Evolutionary conservation across 2,888 invertebrate genomes (phyloP).

Genomic region (Peribatodes rhomboidaria): DNA sequence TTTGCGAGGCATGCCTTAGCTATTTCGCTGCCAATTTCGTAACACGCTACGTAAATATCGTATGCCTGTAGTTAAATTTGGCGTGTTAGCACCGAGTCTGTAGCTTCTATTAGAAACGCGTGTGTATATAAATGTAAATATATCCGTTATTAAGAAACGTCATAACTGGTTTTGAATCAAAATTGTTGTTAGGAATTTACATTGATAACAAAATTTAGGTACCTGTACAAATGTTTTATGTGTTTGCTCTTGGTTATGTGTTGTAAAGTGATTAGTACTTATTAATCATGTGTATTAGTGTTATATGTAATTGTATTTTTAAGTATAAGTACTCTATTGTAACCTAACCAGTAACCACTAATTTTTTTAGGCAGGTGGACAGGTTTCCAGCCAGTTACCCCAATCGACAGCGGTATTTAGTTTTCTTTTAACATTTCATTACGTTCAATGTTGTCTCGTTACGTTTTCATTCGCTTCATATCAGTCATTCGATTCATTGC

Average conservation of each 20-base stretch:
- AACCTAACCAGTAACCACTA: slow-evolving; percentile 66
- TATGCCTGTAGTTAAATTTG: slow-evolving; percentile 11
- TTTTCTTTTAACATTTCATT: slow-evolving; percentile 54
- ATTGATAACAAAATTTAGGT: background rate
- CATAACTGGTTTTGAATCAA: slow-evolving; percentile 4
- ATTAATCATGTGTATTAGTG: background rate
- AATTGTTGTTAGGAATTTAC: slow-evolving; percentile 4
- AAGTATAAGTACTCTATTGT: slow-evolving; percentile 27
- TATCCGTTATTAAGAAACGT: background rate
- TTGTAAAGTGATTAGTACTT: background rate
- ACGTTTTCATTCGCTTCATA: slow-evolving; percentile 37
- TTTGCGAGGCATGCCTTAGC: slow-evolving; percentile 17
- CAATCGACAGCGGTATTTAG: slow-evolving; percentile 73
- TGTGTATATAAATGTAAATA: background rate
- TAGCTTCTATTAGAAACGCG: slow-evolving; percentile 10
- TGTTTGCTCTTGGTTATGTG: background rate
- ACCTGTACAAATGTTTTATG: background rate
- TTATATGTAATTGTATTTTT: slow-evolving; percentile 2
- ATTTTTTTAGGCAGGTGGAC: slow-evolving; percentile 81
- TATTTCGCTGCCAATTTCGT: slow-evolving; percentile 16
- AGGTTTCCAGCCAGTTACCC: slow-evolving; percentile 75
- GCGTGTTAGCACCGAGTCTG: slow-evolving; percentile 15
- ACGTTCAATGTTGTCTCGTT: slow-evolving; percentile 35
- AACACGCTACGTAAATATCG: slow-evolving; percentile 31
- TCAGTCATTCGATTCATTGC: slow-evolving; percentile 39